Evolutionary conservation across 2,797 vertebrate genomes (phyloP).

Genomic region (Odontamblyopus rebecca): DNA sequence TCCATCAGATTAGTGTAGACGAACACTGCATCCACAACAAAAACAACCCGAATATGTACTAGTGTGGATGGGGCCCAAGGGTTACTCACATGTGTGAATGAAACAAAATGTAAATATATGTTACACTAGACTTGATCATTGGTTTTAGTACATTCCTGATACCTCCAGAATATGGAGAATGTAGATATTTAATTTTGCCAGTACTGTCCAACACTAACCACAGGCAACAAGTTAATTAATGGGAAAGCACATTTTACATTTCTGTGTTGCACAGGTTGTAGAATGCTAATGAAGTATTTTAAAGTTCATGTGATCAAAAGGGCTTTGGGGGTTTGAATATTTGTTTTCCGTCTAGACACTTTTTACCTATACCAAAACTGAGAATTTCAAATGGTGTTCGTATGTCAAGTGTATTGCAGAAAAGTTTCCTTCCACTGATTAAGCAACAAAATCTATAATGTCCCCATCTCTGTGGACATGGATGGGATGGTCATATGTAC

Average conservation of each 20-base stretch:
- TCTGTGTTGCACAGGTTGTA: not conserved
- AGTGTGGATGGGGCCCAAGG: too few species aligned
- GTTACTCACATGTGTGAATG: too few species aligned
- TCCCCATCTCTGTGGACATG: not conserved
- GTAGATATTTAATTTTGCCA: not conserved
- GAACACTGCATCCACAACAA: too few species aligned
- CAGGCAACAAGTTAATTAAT: not conserved
- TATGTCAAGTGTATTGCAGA: too few species aligned
- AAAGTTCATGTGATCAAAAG: not conserved
- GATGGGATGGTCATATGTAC: not conserved
- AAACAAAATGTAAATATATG: too few species aligned
- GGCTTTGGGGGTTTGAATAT: not conserved
- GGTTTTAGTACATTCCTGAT: not conserved
- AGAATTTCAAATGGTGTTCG: not conserved
- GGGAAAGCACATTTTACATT: not conserved
- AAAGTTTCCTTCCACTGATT: too few species aligned
- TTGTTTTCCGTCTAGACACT: constrained; percentile 3
- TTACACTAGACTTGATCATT: too few species aligned
- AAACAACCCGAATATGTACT: too few species aligned
- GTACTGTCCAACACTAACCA: not conserved
- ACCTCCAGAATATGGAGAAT: not conserved
- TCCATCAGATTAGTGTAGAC: too few species aligned
- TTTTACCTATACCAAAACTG: not conserved
- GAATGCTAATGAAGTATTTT: not conserved
- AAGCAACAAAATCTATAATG: too few species aligned